A percentile compares a stretch with the other conserved stretches of the same genome.
Evolutionary conservation across 2,113 vertebrate genomes (phyloP).

Genomic region (Forbesichthys agassizii): DNA sequence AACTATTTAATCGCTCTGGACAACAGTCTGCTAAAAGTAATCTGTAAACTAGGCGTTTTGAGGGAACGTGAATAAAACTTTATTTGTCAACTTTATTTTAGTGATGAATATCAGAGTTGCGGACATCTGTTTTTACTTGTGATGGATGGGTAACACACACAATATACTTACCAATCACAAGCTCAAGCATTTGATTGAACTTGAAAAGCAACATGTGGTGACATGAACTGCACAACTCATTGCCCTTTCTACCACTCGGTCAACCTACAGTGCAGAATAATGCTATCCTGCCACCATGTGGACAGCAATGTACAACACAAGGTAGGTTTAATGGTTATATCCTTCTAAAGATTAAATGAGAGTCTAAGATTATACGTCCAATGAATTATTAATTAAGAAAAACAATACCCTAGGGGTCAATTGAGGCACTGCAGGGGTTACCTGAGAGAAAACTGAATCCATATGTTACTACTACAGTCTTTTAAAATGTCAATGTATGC

Average conservation of each 20-base stretch:
- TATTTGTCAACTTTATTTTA: not conserved
- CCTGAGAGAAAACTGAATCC: too few species aligned
- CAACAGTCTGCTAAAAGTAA: too few species aligned
- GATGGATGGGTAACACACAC: too few species aligned
- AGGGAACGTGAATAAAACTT: not conserved
- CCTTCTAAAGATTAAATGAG: not conserved
- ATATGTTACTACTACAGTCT: too few species aligned
- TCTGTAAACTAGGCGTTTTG: not conserved
- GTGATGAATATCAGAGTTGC: conserved; percentile 3
- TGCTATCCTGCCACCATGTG: conserved; percentile 61
- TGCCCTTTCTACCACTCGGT: not conserved
- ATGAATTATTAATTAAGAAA: too few species aligned
- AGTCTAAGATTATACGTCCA: too few species aligned
- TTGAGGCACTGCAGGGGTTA: too few species aligned
- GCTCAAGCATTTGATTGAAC: conserved; percentile 3
- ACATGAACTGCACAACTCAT: not conserved
- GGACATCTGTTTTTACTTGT: conserved; percentile 1
- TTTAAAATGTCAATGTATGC: too few species aligned
- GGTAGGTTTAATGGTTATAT: not conserved
- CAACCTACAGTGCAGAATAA: conserved; percentile 8
- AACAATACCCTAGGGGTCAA: too few species aligned
- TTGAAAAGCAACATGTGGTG: too few species aligned
- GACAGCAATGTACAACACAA: conserved; percentile 40
- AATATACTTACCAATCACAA: not conserved
- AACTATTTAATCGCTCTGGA: too few species aligned